Base-by-base conservation (phyloP, 2,113 vertebrate genomes). In the Apeltes quadracus region DNA sequence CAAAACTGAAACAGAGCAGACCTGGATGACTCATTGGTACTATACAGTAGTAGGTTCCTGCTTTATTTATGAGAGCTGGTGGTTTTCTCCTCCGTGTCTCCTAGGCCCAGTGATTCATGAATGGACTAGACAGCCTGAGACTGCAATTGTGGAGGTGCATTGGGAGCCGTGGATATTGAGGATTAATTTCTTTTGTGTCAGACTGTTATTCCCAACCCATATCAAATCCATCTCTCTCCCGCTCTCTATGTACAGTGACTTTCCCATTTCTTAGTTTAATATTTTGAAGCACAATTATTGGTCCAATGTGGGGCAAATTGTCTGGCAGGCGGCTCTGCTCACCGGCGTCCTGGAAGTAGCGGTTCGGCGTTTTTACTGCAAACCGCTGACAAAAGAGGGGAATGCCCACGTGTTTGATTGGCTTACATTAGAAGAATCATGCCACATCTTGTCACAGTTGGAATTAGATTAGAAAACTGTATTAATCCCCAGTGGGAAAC, bases 21-120 rank as follows among this genome's bases (percentile, higher is more conserved):
- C 79, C 84, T 77, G 71, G 66, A 84, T 91, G 92, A 91, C 85
- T 92, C 88, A 88, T 85, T 87, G 88, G 88, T 86, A 88, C 83
- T 85, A 53, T 53, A 84, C 73, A 78, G 77, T 87, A 83, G 87
- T 85, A 86, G 84, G 84, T 75, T 90, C 78, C 77, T 93, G 90
- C 87, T 81, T 94, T 93, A 94, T 94, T 93, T 92, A 94, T 92
- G 87, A 92, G 85, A 75, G 87, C 85, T 86, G 83, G 78, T 85
- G 90, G 86, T 89, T 90, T 90, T 90, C 83, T 90, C 83, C 84
- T 78, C 86, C 63, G 39, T 73, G 79, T 85, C 88, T 92, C 92
- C 85, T 73, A 89, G 88, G 84, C 82, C 88, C 73, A 69, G 88
- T 92, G 89, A 93, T 93, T 93, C 92, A 93, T 94, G 90, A 93